A percentile compares a stretch with the other conserved stretches of the same genome.
These are phyloP conservation scores for Eulithis prunata DNA, from an alignment of 2,888 invertebrate species.

Conservation along the genomic window DNA sequence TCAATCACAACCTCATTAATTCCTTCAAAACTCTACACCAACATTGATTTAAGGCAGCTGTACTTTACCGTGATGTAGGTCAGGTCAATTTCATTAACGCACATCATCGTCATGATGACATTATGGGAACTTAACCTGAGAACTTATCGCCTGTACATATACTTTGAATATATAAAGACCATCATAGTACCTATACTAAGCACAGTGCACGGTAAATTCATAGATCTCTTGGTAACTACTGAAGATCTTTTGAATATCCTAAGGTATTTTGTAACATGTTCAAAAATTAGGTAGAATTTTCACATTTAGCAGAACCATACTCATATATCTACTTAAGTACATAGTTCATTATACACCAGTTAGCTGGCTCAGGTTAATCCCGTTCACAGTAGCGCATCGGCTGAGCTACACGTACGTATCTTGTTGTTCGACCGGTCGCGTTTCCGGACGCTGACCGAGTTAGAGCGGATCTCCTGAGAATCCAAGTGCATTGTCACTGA, in stretches of 20 bases:
- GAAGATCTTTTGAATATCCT: too few relatives aligned
- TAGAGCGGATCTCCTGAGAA: slow-evolving; percentile 68
- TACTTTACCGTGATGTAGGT: slow-evolving; percentile 24
- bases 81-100: slow-evolving; percentile 28
- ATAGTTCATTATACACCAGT: background rate
- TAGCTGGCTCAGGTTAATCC: background rate
- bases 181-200: too few relatives aligned
- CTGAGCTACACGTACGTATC: slow-evolving; percentile 33
- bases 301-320: too few relatives aligned
- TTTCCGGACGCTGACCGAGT: slow-evolving; percentile 68
- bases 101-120: slow-evolving; percentile 12
- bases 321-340: too few relatives aligned
- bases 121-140: background rate
- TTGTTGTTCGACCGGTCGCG: slow-evolving; percentile 54
- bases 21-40: background rate
- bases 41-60: slow-evolving; percentile 8
- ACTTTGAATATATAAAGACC: too few relatives aligned
- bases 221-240: too few relatives aligned
- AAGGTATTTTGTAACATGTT: too few relatives aligned
- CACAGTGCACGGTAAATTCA: too few relatives aligned
- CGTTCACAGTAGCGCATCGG: slow-evolving; percentile 6
- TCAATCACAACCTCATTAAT: too few relatives aligned
- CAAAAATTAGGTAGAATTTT: too few relatives aligned
- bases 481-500: slow-evolving; percentile 57
- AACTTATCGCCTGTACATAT: too few relatives aligned